A percentile compares a stretch with the other conserved stretches of the same genome.
These are phyloP conservation scores for Timema podura DNA, from an alignment of 2,888 invertebrate species.

Conservation along the genomic window DNA sequence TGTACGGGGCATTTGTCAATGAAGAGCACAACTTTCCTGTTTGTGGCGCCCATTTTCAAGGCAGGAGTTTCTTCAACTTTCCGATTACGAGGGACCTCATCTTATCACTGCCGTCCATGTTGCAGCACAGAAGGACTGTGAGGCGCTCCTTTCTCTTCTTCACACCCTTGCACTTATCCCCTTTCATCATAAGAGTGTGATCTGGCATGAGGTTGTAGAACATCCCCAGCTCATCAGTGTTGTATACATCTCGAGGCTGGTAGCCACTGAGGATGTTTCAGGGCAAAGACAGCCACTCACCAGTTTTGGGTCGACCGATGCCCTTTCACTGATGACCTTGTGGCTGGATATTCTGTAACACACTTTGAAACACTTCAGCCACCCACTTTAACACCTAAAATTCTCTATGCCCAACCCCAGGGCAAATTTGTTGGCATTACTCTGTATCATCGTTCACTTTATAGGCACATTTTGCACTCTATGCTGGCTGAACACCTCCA, in stretches of 20 bases:
- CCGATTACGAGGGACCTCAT: too few species aligned
- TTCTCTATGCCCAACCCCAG: neutral
- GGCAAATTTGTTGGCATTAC: neutral
- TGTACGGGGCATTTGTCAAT: too few species aligned
- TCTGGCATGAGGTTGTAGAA: neutral
- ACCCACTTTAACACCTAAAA: neutral
- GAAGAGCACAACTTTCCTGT: neutral
- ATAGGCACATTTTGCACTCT: constrained; percentile 3
- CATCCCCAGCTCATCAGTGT: constrained; percentile 2
- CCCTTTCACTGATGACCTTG: neutral
- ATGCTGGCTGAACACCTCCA: neutral
- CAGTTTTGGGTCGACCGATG: neutral
- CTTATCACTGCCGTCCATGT: neutral
- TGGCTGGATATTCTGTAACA: neutral
- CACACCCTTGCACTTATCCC: neutral
- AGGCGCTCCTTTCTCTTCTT: neutral
- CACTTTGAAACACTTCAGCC: constrained; percentile 5
- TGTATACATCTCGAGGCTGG: neutral
- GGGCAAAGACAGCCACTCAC: neutral
- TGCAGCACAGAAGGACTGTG: constrained; percentile 6
- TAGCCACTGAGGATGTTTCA: neutral
- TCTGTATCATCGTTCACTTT: neutral
- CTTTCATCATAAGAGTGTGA: neutral
- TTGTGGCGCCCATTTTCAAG: constrained; percentile 13
- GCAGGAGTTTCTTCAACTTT: neutral